These are phyloP conservation scores for Cirrhinus molitorella DNA, from an alignment of 2,797 vertebrate genomes.

Conservation along the genomic window DNA sequence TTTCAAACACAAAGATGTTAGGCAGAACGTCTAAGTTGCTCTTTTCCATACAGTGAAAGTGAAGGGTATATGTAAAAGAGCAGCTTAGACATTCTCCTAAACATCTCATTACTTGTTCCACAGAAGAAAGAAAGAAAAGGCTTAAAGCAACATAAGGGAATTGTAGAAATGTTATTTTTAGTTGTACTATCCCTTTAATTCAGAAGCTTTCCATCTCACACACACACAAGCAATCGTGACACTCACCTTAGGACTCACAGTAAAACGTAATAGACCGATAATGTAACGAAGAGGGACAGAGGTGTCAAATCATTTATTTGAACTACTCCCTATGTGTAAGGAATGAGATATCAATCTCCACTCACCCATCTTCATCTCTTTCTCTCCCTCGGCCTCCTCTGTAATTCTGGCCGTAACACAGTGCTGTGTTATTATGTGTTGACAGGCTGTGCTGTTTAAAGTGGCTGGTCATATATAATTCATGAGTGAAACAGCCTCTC, in stretches of 20 bases:
- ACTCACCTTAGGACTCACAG: conserved; percentile 9
- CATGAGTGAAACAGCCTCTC: conserved; percentile 71
- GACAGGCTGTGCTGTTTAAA: conserved; percentile 78
- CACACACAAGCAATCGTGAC: background rate
- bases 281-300: conserved; percentile 38
- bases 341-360: conserved; percentile 24
- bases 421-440: conserved; percentile 74
- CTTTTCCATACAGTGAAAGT: background rate
- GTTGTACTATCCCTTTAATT: conserved; percentile 14
- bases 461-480: conserved; percentile 80
- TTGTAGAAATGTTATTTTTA: too few species aligned
- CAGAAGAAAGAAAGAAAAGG: background rate
- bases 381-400: conserved; percentile 54
- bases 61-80: background rate
- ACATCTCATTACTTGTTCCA: background rate
- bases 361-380: conserved; percentile 31
- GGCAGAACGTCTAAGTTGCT: background rate
- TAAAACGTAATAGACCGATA: conserved; percentile 33
- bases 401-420: conserved; percentile 66
- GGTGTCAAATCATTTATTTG: conserved; percentile 51
- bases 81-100: background rate
- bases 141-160: background rate
- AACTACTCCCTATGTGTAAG: conserved; percentile 36
- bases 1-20: background rate
- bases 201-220: background rate